Conservation (phyloP, 2,888 invertebrate genomes). For the Leptopilina drosophilae region DNA sequence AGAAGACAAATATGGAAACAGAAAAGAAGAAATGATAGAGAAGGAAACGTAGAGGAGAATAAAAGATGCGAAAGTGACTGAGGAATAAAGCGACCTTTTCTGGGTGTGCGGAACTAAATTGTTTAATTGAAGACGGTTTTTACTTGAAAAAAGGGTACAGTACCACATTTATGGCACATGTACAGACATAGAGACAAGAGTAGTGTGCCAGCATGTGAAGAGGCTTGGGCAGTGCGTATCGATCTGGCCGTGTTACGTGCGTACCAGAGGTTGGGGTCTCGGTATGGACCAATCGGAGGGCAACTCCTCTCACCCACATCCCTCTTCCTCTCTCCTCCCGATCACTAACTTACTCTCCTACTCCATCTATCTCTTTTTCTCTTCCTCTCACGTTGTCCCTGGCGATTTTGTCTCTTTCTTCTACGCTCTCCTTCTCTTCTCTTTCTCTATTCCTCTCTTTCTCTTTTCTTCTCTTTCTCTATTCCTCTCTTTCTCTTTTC, state of each 20-base stretch:
- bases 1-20: too few relatives aligned
- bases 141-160: too few relatives aligned
- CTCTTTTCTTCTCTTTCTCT: too few relatives aligned
- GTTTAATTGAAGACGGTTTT: too few relatives aligned
- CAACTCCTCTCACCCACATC: slow-evolving; percentile 50
- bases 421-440: slow-evolving; percentile 8
- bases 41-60: too few relatives aligned
- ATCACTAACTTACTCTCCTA: slow-evolving; percentile 33
- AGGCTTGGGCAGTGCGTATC: slow-evolving; percentile 77
- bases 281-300: slow-evolving; percentile 74
- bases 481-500: too few relatives aligned
- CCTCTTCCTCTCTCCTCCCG: background rate
- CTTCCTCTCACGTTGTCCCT: slow-evolving; percentile 10
- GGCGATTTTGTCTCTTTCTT: slow-evolving; percentile 36
- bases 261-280: slow-evolving; percentile 74
- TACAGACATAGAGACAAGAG: background rate
- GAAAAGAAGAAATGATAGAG: too few relatives aligned
- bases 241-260: slow-evolving; percentile 75
- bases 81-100: too few relatives aligned
- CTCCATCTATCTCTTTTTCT: slow-evolving; percentile 38
- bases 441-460: background rate
- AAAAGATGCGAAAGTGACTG: too few relatives aligned
- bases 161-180: background rate
- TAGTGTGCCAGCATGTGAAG: slow-evolving; percentile 48
- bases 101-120: too few relatives aligned